Base-by-base conservation (phyloP, 2,888 invertebrate genomes). In the Parthenolecanium corni region DNA sequence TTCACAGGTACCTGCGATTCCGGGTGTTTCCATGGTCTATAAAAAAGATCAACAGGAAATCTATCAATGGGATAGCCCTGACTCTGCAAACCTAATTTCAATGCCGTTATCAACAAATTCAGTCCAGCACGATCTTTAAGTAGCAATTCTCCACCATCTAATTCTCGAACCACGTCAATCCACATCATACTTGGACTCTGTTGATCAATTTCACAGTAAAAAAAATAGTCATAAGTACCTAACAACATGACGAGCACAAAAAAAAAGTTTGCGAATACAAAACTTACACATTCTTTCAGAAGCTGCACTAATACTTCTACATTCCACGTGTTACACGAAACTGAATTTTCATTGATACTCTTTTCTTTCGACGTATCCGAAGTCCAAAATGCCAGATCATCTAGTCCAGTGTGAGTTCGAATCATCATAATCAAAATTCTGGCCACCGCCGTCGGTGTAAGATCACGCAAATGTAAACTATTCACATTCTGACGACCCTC, bases 231-330 rank as follows among this genome's bases (percentile, higher is more conserved):
- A 31, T 9, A 31, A 31, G n/a, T n/a, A 14, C n/a, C 40, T 40
- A 14, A 14, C 2, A n/a, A 2, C 40, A 44, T 9, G n/a, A 44
- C 6, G 14, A 18, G 6, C 46, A n/a, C 20, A 16, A 5, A 14
- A 42, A 16, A 5, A 42, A 18, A 3, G n/a, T 42, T n/a, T n/a
- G n/a, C 44, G 14, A 42, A 38, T 38, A 42, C 44, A 18, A 42
- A 42, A 73, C 76, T 73, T 67, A 87, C 86, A 67, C 90, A 77
- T 73, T 95, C 94, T 73, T 91, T 90, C 24, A 94, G 76, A n/a
- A 89, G 85, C 73, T 90, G 89, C 44, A 94, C 86, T 72, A 96
- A 94, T 62, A 92, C 82, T 71, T 96, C 95, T 12, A 91, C 83
- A 73, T 94, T 94, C 96, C 96, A 97, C 3, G 86, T 80, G 44